Conservation (phyloP, 30 jellyfish, hydroid and myxozoan species). For the Turritopsis dohrnii region DNA sequence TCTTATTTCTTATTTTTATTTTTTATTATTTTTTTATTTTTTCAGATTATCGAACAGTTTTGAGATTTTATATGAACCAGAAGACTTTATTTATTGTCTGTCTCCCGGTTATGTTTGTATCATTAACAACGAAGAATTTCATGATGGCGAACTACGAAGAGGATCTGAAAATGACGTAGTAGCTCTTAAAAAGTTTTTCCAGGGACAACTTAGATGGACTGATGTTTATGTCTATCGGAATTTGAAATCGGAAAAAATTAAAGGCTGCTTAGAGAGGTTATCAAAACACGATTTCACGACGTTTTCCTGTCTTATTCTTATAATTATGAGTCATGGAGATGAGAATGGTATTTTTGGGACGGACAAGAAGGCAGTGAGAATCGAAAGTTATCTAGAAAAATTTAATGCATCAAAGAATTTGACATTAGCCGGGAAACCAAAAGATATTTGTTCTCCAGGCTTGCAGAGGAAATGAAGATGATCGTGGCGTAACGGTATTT, state of each 20-base stretch:
- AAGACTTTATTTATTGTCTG: background rate
- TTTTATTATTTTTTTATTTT: too few relatives aligned
- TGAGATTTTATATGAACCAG: background rate
- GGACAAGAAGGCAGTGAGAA: slow-evolving; percentile 18
- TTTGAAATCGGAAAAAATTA: background rate
- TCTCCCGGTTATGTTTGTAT: background rate
- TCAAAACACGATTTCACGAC: background rate
- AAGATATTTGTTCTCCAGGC: slow-evolving; percentile 63
- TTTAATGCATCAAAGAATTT: slow-evolving; percentile 52
- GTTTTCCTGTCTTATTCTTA: slow-evolving; percentile 18
- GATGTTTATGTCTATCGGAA: slow-evolving; percentile 2
- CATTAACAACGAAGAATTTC: background rate
- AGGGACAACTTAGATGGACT: slow-evolving; percentile 26
- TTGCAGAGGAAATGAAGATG: slow-evolving; percentile 72
- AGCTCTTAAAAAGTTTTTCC: slow-evolving; percentile 32
- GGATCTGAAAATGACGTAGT: slow-evolving; percentile 52
- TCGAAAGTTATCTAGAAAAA: slow-evolving; percentile 21
- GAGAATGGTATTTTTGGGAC: slow-evolving; percentile 56
- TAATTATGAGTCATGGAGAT: slow-evolving; percentile 52
- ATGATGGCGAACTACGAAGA: background rate
- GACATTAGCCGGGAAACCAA: slow-evolving; percentile 49
- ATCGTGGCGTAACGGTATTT: slow-evolving; percentile 1
- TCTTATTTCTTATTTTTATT: too few relatives aligned
- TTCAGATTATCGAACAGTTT: background rate
- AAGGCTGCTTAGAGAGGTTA: background rate